These are phyloP conservation scores for Eurypyga helias DNA, from an alignment of 2,113 vertebrate genomes.

Conservation along the genomic window DNA sequence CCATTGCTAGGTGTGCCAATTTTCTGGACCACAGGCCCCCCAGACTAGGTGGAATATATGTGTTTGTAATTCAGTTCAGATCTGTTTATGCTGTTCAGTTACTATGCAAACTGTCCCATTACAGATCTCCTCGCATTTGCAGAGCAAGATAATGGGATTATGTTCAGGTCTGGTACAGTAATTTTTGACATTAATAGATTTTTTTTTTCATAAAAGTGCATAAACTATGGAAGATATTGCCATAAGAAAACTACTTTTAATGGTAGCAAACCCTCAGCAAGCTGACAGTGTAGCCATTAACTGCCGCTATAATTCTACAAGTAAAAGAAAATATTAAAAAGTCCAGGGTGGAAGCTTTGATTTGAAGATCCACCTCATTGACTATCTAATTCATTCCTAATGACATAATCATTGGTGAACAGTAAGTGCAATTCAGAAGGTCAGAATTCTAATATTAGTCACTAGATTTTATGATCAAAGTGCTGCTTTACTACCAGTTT, in stretches of 20 bases:
- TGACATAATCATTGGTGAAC: slow-evolving; percentile 79
- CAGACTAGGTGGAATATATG: not conserved
- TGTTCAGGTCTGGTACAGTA: not conserved
- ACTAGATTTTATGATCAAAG: slow-evolving; percentile 69
- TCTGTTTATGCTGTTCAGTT: not conserved
- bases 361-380: slow-evolving; percentile 76
- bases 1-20: not conserved
- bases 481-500: slow-evolving; percentile 25
- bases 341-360: slow-evolving; percentile 69
- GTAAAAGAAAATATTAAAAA: slow-evolving; percentile 70
- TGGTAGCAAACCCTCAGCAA: slow-evolving; percentile 1
- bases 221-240: not conserved
- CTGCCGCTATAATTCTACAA: slow-evolving; percentile 56
- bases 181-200: not conserved
- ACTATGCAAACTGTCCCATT: not conserved
- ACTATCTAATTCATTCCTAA: slow-evolving; percentile 78
- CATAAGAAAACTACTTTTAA: slow-evolving; percentile 38
- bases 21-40: not conserved
- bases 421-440: slow-evolving; percentile 76
- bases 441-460: slow-evolving; percentile 74
- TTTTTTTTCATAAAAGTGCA: not conserved
- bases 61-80: not conserved
- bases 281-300: slow-evolving; percentile 43
- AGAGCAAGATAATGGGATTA: not conserved
- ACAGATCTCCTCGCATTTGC: not conserved